Base-by-base conservation (phyloP, 2,888 invertebrate species). In the Dione juno region DNA sequence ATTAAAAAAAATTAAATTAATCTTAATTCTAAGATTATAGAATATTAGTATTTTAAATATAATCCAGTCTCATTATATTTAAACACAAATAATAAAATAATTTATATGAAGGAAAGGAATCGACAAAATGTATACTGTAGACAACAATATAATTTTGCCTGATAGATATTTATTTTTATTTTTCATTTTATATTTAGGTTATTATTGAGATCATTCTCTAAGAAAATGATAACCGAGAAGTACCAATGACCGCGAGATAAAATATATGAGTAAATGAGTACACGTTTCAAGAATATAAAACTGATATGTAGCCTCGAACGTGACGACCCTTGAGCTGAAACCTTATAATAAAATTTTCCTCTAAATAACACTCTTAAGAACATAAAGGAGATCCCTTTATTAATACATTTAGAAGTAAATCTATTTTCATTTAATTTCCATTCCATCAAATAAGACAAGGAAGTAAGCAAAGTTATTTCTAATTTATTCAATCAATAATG, bases 301-400 rank as follows among this genome's bases (percentile, higher is more conserved):
- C 69, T 57, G 69, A 71, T 69, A 40, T 21, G 64, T 76, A 80
- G 75, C 88, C 87, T 87, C 82, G 83, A 73, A 88, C 88, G 89
- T 90, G 89, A 87, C 45, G 82, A 63, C 81, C 86, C 84, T 88
- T 86, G 85, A 87, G 75, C 78, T 58, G 67, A 78, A 82, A 82
- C 84, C 83, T 78, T 82, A 83, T 43, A 7, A 43, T 82, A 74
- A 70, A 70, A 72, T 81, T 84, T 84, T 85, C 81, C 82, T 78
- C 57, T 74, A 74, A 40, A 64, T 61, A 40, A 7, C 45, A 41
- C 21, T 52, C 16, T 57, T 58, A 19, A 50, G n/a, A n/a, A n/a
- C n/a, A n/a, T n/a, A n/a, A n/a, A n/a, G n/a, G n/a, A 14, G 43
- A 53, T n/a, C 66, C 28, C 19, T 21, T 35, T 40, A 14, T 10